Evolutionary conservation across 92 coral and sea anemone species (phyloP), one percentile per base, ranked within the genome.

Genomic region (Paramuricea clavata): DNA sequence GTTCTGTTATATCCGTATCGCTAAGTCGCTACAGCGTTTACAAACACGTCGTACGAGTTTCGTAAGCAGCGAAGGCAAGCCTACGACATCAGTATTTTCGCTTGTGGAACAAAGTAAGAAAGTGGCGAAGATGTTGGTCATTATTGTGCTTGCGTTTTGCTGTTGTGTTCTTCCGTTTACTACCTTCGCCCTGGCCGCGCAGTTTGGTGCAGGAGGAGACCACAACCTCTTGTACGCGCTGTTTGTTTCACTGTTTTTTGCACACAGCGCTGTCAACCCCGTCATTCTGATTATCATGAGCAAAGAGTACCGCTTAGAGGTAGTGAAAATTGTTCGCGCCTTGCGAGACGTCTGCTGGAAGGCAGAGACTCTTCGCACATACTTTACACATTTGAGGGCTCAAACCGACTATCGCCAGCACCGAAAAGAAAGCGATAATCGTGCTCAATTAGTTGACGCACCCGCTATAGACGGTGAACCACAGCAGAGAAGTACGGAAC

Each of bases 191-290:
- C 85, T 94, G 22, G 77, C 90, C 16, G 47, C 93, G 81, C 98
- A 94, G 88, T 97, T 97, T 54, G 92, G 90, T 0, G 30, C 87
- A 10, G 85, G 69, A n/a, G 93, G 92, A 9, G 79, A 73, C 23
- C 84, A 74, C 13, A 67, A 81, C 42, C 90, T 97, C 25, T 91
- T 93, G 1, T 62, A 93, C 86, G 98, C 95, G 60, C 91, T 89
- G 3, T 89, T 93, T 25, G 56, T 97, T 69, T 94, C 99, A 22
- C 67, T 94, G 30, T 81, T 97, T 21, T 97, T 93, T 78, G 82
- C 95, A 34, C 95, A 97, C 83, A 94, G 98, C 42, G 99, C 99
- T 10, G 91, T 97, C 32, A 94, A 97, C 69, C 99, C 99, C 0
- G 65, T 97, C 64, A 94, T 97, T 86, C 82, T 97, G 60, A 93